Base-by-base conservation (phyloP, 2,797 vertebrate genomes). In the Karalla daura region DNA sequence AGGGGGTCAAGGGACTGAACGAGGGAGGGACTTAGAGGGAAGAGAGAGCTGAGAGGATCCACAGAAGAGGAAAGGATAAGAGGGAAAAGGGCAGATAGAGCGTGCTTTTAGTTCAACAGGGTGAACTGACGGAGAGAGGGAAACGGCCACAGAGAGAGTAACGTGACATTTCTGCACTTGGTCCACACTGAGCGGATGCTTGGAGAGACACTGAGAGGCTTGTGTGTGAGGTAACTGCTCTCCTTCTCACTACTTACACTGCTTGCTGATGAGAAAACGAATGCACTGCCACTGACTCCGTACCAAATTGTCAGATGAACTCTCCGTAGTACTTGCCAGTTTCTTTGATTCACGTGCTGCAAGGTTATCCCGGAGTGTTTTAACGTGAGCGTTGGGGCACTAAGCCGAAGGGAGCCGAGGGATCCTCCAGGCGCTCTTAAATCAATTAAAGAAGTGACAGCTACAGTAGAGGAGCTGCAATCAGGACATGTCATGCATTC, bases 401-500 rank as follows among this genome's bases (percentile, higher is more conserved):
- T 53, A 39, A 69, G 47, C 36, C 9, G 0, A 8, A 13, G 55
- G 54, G 53, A 40, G 25, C 6, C 3, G 33, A n/a, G 32, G 47
- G 35, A 11, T 58, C 20, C n/a, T 21, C 24, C 2, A 8, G 39
- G 28, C 35, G 47, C 33, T 50, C 41, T 69, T 69, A 63, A 83
- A 74, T 79, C 72, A 73, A 46, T 75, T 77, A 67, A 70, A 46
- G 45, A 69, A 77, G 78, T 64, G 77, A 65, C 77, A 65, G 68
- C 74, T 78, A 53, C 59, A 63, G 72, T 47, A 63, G 40, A 33
- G 32, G 39, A 56, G 60, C 80, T 69, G 63, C 72, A 70, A 47
- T 36, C 43, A 11, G 50, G 67, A 70, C 73, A 50, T 68, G 71
- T 37, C 62, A 73, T 45, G 63, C 72, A 67, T 83, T 37, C 46